Evolutionary conservation across 2,113 vertebrate species (phyloP), one percentile per base, ranked within the genome.

Genomic region (Strix uralensis): DNA sequence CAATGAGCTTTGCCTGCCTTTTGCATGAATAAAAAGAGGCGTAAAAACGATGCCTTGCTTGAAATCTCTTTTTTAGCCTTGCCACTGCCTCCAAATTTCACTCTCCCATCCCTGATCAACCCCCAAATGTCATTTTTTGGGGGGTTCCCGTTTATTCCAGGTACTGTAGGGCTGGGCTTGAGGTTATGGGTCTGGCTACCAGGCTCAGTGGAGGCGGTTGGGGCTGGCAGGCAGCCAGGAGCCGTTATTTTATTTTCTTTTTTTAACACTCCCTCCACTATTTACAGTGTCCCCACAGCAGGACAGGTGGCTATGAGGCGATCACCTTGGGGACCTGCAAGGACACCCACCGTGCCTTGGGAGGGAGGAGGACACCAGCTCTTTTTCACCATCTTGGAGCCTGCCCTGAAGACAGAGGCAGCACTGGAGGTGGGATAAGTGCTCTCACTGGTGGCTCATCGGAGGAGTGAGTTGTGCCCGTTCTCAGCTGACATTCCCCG

Each of bases 311-410:
- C 46, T 52, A 29, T 1, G 5, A 25, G 36, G 27, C 3, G 0
- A 3, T 92, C 88, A 82, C 88, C 92, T 67, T 89, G 90, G 58
- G 75, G 59, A 80, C 47, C 51, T 5, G 16, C 70, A 93, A 92
- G 93, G 92, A 59, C 92, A 67, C 7, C 3, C 1, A 0, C 5
- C 0, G 0, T 7, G 51, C 15, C 2, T n/a, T n/a, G 0, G 10
- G 9, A 78, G 13, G 44, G 47, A 77, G 55, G 46, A 74, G 46
- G 34, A 67, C n/a, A 34, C 11, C 61, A 7, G 40, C 11, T 81
- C 27, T 20, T 62, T 44, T 13, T 22, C 70, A 61, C n/a, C 65
- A 30, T 44, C 36, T 26, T 1, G 7, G 27, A 71, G 27, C 63
- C n/a, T 7, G 23, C 5, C 71, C 78, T 4, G 1, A 4, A 58